Base-by-base conservation (phyloP, 2,113 vertebrate species). In the Gnathonemus longibarbis region DNA sequence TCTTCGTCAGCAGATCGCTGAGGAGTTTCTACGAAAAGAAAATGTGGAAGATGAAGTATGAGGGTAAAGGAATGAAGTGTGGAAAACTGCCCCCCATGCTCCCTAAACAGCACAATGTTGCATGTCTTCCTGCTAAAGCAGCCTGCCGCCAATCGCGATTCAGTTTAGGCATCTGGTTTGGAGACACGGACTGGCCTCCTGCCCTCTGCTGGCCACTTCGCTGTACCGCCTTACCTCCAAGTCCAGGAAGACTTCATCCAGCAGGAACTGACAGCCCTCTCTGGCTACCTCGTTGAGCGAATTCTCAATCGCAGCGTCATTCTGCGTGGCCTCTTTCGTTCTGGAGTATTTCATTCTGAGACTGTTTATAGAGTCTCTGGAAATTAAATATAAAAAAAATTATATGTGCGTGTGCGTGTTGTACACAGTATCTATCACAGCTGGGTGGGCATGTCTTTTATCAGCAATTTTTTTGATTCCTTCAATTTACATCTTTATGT, bases 191-290 rank as follows among this genome's bases (percentile, higher is more conserved):
- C 35, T 8, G 35, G 74, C 74, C 35, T 35, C 35, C 35, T 80
- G 74, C 74, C 5, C 35, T 39, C 74, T 19, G 8, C 13, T 80
- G 35, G n/a, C n/a, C 62, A 31, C 62, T 70, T 31, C 1, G n/a
- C n/a, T 31, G n/a, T 70, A 42, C 45, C 21, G 83, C 48, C 89
- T 92, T 92, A 99, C 98, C 94, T 99, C 98, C 85, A 99, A 95
- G 93, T 99, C 98, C 35, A 99, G 94, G 93, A 99, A 99, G 91
- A 99, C 98, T 94, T 99, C 98, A 89, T 99, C 98, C 89, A 99
- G 92, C 17, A 99, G 94, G 93, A 97, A 98, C 94, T 96, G 93
- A 45, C 98, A 99, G 83, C 98, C 98, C 62, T 98, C 98, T 92
- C 96, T 97, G n/a, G 97, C 98, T 91, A 99, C 98, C 89, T 96